phyloP scores from a whole-genome alignment of 2,113 vertebrate species.

The Mus spicilegus region DNA sequence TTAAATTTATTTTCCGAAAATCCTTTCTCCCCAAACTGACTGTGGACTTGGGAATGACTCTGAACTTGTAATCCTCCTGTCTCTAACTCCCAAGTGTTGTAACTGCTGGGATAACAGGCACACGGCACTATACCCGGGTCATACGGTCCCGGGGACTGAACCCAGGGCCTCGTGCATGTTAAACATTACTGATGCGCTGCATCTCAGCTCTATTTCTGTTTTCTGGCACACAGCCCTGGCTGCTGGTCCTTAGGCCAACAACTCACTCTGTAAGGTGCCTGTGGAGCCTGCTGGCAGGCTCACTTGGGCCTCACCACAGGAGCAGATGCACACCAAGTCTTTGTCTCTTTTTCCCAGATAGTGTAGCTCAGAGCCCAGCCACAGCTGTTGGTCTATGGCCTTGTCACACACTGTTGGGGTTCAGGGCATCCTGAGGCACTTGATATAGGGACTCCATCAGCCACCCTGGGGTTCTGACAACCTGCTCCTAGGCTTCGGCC shows the following conservation, averaged over 20 bases:
- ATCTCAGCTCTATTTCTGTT: background rate
- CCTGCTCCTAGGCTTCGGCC: accelerated
- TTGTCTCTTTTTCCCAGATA: background rate
- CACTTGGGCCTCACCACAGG: no score
- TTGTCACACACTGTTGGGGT: background rate
- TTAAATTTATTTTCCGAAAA: background rate
- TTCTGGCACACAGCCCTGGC: background rate
- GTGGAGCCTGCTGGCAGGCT: background rate
- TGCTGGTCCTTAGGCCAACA: background rate
- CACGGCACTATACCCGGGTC: background rate
- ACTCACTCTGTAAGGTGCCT: accelerated
- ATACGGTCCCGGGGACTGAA: accelerated
- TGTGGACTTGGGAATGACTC: background rate
- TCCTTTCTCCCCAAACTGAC: no score
- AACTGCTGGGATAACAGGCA: background rate
- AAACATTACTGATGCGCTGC: background rate
- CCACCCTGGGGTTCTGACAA: background rate
- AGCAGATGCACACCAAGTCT: no score
- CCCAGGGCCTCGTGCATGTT: no score
- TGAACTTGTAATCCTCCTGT: background rate
- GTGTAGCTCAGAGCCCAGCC: background rate
- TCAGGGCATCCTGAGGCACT: background rate
- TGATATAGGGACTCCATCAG: accelerated
- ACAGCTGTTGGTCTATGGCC: background rate
- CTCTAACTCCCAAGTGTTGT: no score